These are phyloP conservation scores for Nephrotoma flavescens DNA, from an alignment of 2,888 invertebrate genomes.

Conservation along the genomic window DNA sequence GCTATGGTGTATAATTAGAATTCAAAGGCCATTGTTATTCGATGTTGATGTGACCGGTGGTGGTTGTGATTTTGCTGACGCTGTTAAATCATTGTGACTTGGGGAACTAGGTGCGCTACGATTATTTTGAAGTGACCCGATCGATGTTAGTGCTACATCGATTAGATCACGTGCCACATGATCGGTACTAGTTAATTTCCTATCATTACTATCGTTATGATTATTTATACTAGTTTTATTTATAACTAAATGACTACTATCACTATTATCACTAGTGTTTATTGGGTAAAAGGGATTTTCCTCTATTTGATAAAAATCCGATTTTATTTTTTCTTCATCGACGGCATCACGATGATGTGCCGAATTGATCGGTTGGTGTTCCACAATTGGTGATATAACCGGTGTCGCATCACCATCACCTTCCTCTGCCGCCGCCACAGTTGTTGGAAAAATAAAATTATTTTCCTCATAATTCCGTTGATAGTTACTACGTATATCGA, in stretches of 20 bases:
- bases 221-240: neutral
- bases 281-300: neutral
- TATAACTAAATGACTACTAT: neutral
- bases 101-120: neutral
- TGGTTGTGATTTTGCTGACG: neutral
- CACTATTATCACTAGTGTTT: neutral
- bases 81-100: neutral
- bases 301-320: neutral
- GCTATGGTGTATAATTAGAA: neutral
- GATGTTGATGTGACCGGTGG: neutral
- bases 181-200: neutral
- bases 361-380: neutral
- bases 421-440: neutral
- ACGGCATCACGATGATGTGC: neutral
- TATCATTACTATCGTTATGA: neutral
- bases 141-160: neutral
- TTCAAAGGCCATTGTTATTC: neutral
- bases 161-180: neutral
- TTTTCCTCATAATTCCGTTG: conserved; percentile 9
- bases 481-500: conserved; percentile 7
- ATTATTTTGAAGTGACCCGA: neutral
- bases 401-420: neutral
- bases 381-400: neutral
- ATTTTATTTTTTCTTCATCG: neutral
- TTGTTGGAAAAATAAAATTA: conserved; percentile 5